phyloP scores from a whole-genome alignment of 2,797 vertebrate genomes.

The Pyrocephalus nanus region DNA sequence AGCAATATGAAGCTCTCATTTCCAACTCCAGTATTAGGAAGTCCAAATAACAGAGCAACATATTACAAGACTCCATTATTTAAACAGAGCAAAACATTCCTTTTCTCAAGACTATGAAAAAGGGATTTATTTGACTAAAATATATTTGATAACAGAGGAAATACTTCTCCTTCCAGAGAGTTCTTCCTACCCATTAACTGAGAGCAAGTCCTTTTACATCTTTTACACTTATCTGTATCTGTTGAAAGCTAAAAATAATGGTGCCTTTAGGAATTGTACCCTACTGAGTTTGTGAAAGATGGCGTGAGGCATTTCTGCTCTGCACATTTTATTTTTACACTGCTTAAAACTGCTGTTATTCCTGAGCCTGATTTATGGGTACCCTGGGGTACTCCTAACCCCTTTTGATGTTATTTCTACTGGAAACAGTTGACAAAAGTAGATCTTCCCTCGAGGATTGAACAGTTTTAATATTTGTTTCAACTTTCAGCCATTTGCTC shows the following conservation, averaged over 20 bases:
- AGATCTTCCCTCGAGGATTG: not conserved
- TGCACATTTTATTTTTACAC: slow-evolving; percentile 9
- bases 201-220: slow-evolving; percentile 1
- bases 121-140: not conserved
- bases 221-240: slow-evolving; percentile 24
- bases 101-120: not conserved
- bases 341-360: slow-evolving; percentile 25
- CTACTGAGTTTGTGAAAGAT: not conserved
- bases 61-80: not conserved
- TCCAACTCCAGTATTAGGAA: not conserved
- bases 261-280: slow-evolving; percentile 50
- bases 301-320: not conserved
- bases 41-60: not conserved
- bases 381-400: not conserved
- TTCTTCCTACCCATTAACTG: not conserved
- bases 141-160: not conserved
- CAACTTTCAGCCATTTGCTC: slow-evolving; percentile 43
- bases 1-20: not conserved
- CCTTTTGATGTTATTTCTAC: slow-evolving; percentile 32
- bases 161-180: not conserved
- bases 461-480: slow-evolving; percentile 34
- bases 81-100: not conserved
- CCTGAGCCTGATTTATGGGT: slow-evolving; percentile 12
- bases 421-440: slow-evolving; percentile 34
- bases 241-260: slow-evolving; percentile 51